Conservation (phyloP, 2,797 vertebrate species). For the Alauda arvensis region DNA sequence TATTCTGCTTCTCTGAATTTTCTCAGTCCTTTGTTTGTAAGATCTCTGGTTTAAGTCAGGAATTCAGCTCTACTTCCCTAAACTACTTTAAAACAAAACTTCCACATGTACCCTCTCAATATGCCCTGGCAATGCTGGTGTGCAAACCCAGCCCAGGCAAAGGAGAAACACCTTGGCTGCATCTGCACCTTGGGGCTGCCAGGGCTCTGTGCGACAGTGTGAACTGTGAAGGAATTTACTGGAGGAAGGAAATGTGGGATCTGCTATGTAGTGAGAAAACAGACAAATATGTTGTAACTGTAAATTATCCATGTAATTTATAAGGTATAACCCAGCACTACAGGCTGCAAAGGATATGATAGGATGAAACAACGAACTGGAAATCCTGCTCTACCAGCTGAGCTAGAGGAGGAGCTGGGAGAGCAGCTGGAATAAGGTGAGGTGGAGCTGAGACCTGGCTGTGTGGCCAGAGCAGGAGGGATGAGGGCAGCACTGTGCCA, state of each 20-base stretch:
- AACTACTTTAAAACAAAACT: not conserved
- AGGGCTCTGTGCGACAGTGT: not conserved
- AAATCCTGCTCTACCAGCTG: not conserved
- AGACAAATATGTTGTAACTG: not conserved
- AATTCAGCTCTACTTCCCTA: not conserved
- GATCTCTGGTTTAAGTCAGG: not conserved
- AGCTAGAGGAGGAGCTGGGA: not conserved
- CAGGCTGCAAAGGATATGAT: not conserved
- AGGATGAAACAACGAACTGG: not conserved
- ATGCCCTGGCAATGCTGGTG: not conserved
- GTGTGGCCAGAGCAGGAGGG: not conserved
- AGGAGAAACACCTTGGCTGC: not conserved
- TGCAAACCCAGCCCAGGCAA: not conserved
- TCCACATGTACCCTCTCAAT: fast-evolving
- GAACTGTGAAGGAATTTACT: not conserved
- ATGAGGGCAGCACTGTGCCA: not conserved
- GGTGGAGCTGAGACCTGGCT: not conserved
- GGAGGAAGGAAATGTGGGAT: not conserved
- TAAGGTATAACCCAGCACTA: not conserved
- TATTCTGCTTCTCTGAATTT: not conserved
- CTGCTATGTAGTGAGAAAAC: not conserved
- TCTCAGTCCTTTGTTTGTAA: not conserved
- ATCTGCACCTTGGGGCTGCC: not conserved
- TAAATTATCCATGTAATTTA: not conserved
- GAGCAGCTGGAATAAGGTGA: not conserved